Conservation (phyloP, 2,888 invertebrate genomes). For the Campoplex capitator region DNA sequence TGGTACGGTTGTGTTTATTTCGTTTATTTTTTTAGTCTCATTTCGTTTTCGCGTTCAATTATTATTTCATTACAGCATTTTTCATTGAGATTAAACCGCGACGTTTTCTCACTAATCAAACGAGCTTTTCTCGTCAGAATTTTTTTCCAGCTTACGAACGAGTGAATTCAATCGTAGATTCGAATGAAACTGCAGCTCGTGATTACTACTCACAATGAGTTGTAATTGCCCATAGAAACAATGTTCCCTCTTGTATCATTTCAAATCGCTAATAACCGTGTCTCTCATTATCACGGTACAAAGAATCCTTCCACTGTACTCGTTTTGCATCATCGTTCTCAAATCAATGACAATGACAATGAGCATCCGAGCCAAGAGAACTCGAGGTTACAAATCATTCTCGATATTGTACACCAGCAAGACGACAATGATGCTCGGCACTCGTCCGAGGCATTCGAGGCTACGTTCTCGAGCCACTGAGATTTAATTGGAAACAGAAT, state of each 20-base stretch:
- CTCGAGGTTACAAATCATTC: slow-evolving; percentile 1
- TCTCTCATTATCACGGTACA: not conserved
- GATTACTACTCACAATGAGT: not conserved
- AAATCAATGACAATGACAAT: not conserved
- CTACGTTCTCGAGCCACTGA: not conserved
- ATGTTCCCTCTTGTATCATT: not conserved
- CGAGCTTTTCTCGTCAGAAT: not conserved
- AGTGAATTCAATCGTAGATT: not conserved
- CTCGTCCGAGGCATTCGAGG: not conserved
- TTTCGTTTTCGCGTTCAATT: not conserved
- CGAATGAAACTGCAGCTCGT: not conserved
- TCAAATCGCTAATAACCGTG: not conserved
- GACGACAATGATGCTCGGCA: not conserved
- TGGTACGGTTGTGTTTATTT: no score
- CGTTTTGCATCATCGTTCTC: slow-evolving; percentile 9
- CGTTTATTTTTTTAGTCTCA: not conserved
- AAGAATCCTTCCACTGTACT: not conserved
- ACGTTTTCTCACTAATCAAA: no score
- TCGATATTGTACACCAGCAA: not conserved
- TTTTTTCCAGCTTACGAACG: not conserved
- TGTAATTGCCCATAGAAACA: not conserved
- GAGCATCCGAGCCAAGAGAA: not conserved
- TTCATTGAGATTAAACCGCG: not conserved
- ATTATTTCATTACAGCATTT: not conserved
- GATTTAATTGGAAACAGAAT: not conserved